A percentile compares a stretch with the other conserved stretches of the same genome.
Conservation (phyloP, 1,140 invertebrate species). For the Venturia canescens region DNA sequence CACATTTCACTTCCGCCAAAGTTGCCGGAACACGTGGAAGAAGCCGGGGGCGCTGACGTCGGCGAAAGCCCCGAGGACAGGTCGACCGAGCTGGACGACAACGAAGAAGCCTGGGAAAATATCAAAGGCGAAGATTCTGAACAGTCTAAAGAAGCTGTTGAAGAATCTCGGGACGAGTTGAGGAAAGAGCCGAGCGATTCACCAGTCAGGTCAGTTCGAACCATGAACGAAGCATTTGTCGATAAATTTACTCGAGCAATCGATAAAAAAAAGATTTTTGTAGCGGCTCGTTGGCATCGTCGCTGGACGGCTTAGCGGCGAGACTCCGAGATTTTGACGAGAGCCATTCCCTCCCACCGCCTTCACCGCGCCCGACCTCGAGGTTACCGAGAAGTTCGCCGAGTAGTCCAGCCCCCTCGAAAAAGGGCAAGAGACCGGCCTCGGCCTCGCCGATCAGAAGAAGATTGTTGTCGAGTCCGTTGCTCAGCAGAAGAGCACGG, state of each 20-base stretch:
- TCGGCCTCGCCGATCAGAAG: slow-evolving; percentile 87
- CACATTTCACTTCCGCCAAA: slow-evolving; percentile 66
- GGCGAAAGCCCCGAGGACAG: slow-evolving; percentile 49
- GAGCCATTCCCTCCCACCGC: slow-evolving; percentile 71
- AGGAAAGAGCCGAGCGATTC: slow-evolving; percentile 57
- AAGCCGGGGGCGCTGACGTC: slow-evolving; percentile 45
- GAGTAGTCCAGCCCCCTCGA: slow-evolving; percentile 83
- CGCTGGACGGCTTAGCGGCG: slow-evolving; percentile 71
- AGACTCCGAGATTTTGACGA: slow-evolving; percentile 73
- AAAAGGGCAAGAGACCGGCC: slow-evolving; percentile 85
- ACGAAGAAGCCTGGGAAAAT: slow-evolving; percentile 41
- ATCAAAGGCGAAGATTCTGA: slow-evolving; percentile 44
- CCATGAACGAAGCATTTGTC: too few species aligned
- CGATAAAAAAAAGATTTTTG: neutral
- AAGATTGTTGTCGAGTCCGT: slow-evolving; percentile 87
- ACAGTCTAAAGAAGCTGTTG: neutral
- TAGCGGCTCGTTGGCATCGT: slow-evolving; percentile 72
- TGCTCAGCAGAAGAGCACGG: slow-evolving; percentile 85
- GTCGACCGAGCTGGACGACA: slow-evolving; percentile 37
- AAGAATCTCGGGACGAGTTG: slow-evolving; percentile 42
- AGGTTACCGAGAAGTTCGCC: slow-evolving; percentile 84
- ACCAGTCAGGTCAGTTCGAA: slow-evolving; percentile 59
- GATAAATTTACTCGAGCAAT: neutral
- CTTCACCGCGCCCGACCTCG: slow-evolving; percentile 72
- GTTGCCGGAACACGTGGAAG: slow-evolving; percentile 72